Conservation (phyloP, 2,113 vertebrate species). For the Hippocampus abdominalis region DNA sequence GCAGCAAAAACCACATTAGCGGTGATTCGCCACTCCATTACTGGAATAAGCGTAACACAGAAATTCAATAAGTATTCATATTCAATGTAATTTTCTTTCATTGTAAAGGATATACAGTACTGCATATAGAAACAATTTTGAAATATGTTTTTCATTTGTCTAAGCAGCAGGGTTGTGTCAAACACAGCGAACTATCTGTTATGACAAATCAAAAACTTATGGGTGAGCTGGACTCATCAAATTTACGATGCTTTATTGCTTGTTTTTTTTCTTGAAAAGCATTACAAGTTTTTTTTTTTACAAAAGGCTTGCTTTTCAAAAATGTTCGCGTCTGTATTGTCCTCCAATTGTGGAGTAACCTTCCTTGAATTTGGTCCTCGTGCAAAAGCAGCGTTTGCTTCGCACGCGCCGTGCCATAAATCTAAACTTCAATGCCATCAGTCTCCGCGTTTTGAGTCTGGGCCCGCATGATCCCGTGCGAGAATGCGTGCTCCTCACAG, state of each 20-base stretch:
- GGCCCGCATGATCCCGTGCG: slow-evolving; percentile 47
- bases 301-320: background rate
- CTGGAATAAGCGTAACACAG: no score
- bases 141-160: no score
- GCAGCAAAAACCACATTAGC: no score
- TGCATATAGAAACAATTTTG: no score
- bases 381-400: slow-evolving; percentile 46
- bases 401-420: slow-evolving; percentile 58
- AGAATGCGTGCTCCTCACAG: slow-evolving; percentile 44
- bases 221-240: background rate
- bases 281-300: no score
- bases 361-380: slow-evolving; percentile 23
- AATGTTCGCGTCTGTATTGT: background rate
- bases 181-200: no score
- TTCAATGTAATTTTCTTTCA: no score
- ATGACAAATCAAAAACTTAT: background rate
- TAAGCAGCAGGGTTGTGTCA: no score
- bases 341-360: background rate
- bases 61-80: no score
- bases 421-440: slow-evolving; percentile 57
- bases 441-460: slow-evolving; percentile 35
- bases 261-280: background rate
- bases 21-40: no score
- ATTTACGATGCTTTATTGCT: background rate
- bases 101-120: no score